A percentile compares a stretch with the other conserved stretches of the same genome.
These are phyloP conservation scores for Drosophila subpulchrella DNA, from an alignment of 1,140 invertebrate genomes.

Conservation along the genomic window DNA sequence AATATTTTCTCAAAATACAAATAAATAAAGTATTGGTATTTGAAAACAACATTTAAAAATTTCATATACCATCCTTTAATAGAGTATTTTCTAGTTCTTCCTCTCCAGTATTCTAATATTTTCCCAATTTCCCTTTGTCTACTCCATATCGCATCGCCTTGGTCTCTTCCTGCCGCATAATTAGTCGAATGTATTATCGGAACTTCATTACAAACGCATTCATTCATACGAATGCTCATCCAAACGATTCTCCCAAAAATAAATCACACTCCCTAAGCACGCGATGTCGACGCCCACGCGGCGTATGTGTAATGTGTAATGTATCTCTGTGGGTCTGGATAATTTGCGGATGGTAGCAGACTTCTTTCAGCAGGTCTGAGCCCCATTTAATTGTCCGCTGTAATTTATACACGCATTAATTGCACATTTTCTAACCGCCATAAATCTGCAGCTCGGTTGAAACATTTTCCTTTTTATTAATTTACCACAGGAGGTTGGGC, in stretches of 20 bases:
- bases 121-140: constrained; percentile 1
- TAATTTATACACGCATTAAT: constrained; percentile 65
- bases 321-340: constrained; percentile 2
- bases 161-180: constrained; percentile 6
- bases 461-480: constrained; percentile 50
- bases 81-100: background rate
- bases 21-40: too few relatives aligned
- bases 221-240: constrained; percentile 34
- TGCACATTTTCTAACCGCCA: constrained; percentile 61
- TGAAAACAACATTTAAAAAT: too few relatives aligned
- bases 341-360: background rate
- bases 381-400: constrained; percentile 37
- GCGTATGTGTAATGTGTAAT: constrained; percentile 45
- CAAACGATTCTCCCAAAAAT: constrained; percentile 50
- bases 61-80: too few relatives aligned
- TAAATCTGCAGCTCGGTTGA: constrained; percentile 51
- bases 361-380: constrained; percentile 11
- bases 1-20: too few relatives aligned
- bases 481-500: constrained; percentile 34
- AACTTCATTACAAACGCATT: constrained; percentile 55
- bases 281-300: constrained; percentile 59
- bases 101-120: background rate
- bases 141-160: background rate
- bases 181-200: constrained; percentile 23
- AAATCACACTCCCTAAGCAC: constrained; percentile 67